These are phyloP conservation scores for Parazoanthus atlanticus DNA, from an alignment of 92 coral and sea anemone genomes.

Conservation along the genomic window DNA sequence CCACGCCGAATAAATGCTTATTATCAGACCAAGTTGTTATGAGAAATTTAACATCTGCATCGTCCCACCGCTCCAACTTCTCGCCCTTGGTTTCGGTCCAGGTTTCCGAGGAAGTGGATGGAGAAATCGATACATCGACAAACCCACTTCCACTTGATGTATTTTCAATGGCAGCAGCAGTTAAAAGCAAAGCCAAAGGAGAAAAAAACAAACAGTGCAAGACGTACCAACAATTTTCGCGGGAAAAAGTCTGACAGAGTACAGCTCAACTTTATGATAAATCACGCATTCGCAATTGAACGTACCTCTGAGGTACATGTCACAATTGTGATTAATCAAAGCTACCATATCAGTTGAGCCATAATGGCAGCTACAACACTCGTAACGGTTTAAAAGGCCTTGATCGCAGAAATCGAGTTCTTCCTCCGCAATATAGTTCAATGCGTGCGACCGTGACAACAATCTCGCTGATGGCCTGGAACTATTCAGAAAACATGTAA, in stretches of 20 bases:
- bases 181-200: background rate
- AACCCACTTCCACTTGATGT: no score
- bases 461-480: background rate
- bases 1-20: slow-evolving; percentile 43
- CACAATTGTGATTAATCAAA: slow-evolving; percentile 3
- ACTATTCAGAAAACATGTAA: background rate
- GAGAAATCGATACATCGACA: no score
- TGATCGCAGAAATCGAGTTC: background rate
- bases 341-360: background rate
- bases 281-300: background rate
- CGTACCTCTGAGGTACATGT: background rate
- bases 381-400: background rate
- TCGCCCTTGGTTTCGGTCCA: background rate
- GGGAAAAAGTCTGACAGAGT: no score
- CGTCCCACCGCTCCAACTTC: slow-evolving; percentile 36
- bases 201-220: background rate
- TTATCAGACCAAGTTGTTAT: slow-evolving; percentile 39
- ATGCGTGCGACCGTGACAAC: background rate
- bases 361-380: background rate
- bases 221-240: background rate
- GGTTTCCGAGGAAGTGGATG: background rate
- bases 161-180: background rate
- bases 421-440: slow-evolving; percentile 6
- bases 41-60: slow-evolving; percentile 38
- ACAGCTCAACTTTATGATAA: background rate